Evolutionary conservation across 2,113 vertebrate species (phyloP).

Genomic region (Psephotus haematonotus): DNA sequence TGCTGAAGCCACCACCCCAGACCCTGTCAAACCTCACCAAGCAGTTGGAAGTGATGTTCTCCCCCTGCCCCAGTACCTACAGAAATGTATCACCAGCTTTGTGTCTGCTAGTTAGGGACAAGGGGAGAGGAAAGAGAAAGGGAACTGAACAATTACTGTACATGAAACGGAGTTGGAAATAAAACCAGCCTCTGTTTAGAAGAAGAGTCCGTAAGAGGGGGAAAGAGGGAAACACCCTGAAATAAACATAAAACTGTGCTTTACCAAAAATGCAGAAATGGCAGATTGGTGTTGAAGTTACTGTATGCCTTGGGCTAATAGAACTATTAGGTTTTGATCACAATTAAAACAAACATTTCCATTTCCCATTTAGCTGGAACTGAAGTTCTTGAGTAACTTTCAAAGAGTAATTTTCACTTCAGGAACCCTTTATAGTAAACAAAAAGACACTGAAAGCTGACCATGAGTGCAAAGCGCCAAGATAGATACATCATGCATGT

Average conservation of each 20-base stretch:
- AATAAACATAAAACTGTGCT: background rate
- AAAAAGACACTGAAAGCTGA: background rate
- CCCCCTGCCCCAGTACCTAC: no score
- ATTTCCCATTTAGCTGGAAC: background rate
- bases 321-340: background rate
- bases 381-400: background rate
- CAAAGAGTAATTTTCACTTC: background rate
- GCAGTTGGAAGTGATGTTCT: background rate
- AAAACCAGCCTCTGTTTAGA: background rate
- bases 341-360: background rate
- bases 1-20: background rate
- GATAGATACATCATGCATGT: background rate
- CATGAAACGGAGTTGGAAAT: background rate
- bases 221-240: no score
- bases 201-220: background rate
- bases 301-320: background rate
- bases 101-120: background rate
- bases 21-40: background rate
- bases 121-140: background rate
- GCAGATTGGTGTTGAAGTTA: background rate
- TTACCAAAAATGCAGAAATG: background rate
- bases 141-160: background rate
- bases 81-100: background rate
- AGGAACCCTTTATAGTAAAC: background rate
- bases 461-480: background rate